phyloP scores from a whole-genome alignment of 2,888 invertebrate species.

The Drosophila setosimentum region DNA sequence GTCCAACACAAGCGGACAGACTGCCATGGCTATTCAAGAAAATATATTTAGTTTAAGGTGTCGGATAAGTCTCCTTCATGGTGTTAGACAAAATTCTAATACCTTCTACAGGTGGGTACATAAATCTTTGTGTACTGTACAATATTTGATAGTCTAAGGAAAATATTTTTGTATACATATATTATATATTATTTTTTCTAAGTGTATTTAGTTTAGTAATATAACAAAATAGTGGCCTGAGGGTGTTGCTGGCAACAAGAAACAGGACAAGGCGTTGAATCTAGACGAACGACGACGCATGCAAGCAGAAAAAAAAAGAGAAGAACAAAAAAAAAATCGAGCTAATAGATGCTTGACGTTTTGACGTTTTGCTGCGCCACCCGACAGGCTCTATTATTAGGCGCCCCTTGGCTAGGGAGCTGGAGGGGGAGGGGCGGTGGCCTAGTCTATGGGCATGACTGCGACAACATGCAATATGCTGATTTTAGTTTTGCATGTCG shows the following conservation, averaged over 20 bases:
- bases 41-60: too few relatives aligned
- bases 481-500: slow-evolving; percentile 78
- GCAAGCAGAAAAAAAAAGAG: slow-evolving; percentile 15
- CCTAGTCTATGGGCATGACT: slow-evolving; percentile 39
- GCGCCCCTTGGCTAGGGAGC: slow-evolving; percentile 17
- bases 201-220: slow-evolving; percentile 24
- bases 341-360: slow-evolving; percentile 81
- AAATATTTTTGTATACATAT: background rate
- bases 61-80: background rate
- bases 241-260: slow-evolving; percentile 33
- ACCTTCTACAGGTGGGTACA: background rate
- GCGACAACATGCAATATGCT: slow-evolving; percentile 78
- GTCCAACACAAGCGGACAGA: too few relatives aligned
- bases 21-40: too few relatives aligned
- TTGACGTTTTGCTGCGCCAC: slow-evolving; percentile 76
- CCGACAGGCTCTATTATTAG: slow-evolving; percentile 67
- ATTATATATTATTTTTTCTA: background rate
- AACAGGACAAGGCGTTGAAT: slow-evolving; percentile 48
- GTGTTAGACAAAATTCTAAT: background rate
- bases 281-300: slow-evolving; percentile 40
- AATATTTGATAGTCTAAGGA: background rate
- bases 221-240: slow-evolving; percentile 37
- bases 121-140: too few relatives aligned
- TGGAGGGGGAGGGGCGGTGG: background rate
- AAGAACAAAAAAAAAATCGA: slow-evolving; percentile 42